These are phyloP conservation scores for Sipha maydis DNA, from an alignment of 2,888 invertebrate genomes.

Conservation along the genomic window DNA sequence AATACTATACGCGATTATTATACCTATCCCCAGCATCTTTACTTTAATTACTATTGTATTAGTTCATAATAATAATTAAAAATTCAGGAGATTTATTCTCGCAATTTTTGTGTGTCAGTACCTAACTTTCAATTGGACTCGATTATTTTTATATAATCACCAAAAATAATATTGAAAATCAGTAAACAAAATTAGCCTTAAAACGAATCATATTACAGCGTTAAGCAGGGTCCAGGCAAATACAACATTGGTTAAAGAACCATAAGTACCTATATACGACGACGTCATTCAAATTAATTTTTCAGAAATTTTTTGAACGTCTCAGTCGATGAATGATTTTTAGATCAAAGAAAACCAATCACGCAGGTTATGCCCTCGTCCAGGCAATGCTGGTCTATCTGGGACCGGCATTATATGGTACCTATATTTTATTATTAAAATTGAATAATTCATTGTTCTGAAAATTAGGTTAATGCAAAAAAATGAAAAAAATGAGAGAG, in stretches of 20 bases:
- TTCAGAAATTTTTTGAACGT: too few species aligned
- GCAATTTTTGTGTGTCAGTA: too few species aligned
- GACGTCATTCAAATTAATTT: too few species aligned
- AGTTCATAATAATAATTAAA: background rate
- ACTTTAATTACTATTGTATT: background rate
- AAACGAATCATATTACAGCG: background rate
- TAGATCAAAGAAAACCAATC: background rate
- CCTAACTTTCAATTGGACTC: background rate
- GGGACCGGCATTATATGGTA: background rate
- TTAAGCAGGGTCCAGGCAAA: too few species aligned
- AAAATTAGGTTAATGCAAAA: background rate
- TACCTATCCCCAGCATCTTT: too few species aligned
- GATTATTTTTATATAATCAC: background rate
- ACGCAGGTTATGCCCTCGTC: background rate
- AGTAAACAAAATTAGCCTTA: background rate
- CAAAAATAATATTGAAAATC: background rate
- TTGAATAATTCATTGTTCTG: slow-evolving; percentile 11
- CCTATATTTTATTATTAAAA: slow-evolving; percentile 6
- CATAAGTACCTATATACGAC: background rate
- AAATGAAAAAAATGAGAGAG: too few species aligned
- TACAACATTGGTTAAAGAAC: too few species aligned
- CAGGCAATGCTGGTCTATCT: background rate
- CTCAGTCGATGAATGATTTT: too few species aligned
- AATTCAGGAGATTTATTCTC: background rate
- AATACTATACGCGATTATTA: too few species aligned